A percentile compares a stretch with the other conserved stretches of the same genome.
phyloP scores from a whole-genome alignment of 1,140 invertebrate species.

The Popillia japonica region DNA sequence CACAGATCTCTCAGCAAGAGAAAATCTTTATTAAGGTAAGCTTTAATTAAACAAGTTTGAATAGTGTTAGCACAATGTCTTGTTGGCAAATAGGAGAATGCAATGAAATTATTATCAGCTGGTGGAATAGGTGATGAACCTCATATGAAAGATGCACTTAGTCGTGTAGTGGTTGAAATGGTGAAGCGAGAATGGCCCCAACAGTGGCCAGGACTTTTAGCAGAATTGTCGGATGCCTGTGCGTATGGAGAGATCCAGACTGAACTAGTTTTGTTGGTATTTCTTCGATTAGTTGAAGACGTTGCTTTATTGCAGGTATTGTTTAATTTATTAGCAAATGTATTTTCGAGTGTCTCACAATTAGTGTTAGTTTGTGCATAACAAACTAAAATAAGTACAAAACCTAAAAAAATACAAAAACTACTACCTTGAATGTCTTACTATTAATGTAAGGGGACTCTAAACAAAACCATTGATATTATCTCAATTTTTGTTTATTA shows the following conservation, averaged over 20 bases:
- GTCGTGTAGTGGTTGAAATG: conserved; percentile 91
- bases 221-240: conserved; percentile 81
- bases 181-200: conserved; percentile 96
- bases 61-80: background rate
- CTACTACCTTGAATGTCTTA: too few species aligned
- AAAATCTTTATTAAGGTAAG: conserved; percentile 86
- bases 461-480: background rate
- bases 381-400: too few species aligned
- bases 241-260: conserved; percentile 83
- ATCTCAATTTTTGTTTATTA: conserved; percentile 56
- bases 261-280: conserved; percentile 86
- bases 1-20: conserved; percentile 82
- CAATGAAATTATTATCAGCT: conserved; percentile 80
- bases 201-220: conserved; percentile 87
- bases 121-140: conserved; percentile 71
- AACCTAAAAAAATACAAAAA: too few species aligned
- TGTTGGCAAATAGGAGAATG: conserved; percentile 70
- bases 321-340: too few species aligned
- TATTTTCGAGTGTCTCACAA: too few species aligned
- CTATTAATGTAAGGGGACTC: too few species aligned
- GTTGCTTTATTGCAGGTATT: conserved; percentile 80
- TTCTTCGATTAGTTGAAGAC: conserved; percentile 88
- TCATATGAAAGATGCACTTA: conserved; percentile 87
- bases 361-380: too few species aligned
- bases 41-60: conserved; percentile 1